Base-by-base conservation (phyloP, 2,113 vertebrate genomes). In the Atrichornis clamosus region DNA sequence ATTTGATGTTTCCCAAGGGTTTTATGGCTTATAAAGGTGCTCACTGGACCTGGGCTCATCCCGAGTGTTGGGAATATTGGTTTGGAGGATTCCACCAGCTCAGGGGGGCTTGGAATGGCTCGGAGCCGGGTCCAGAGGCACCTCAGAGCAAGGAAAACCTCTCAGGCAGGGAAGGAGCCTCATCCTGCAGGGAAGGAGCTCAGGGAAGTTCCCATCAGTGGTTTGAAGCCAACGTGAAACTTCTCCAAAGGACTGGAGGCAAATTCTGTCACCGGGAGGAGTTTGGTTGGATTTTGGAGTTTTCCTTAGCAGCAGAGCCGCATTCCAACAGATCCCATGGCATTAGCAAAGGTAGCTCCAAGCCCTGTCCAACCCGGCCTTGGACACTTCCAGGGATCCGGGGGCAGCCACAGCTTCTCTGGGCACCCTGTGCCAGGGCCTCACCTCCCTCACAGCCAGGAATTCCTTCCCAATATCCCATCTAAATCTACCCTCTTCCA, bases 1-100 rank as follows among this genome's bases (percentile, higher is more conserved):
- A 6, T 2, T 3, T 15, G 6, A 30, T 0, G 2, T 37, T 49
- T 53, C 4, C 49, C 2, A 52, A 64, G 39, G 50, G 49, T 1
- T 67, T 64, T 62, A 6, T 18, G 33, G 59, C 5, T 12, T 7
- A 17, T 32, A n/a, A 68, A 80, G 39, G 11, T 5, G 21, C 13
- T 37, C 2, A 1, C 16, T 12, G 39, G 65, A 46, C 33, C 13
- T 30, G 65, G 28, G 42, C 67, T 80, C 13, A 8, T 7, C 11
- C 41, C 37, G 7, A 11, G 35, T 4, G 1, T 26, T 46, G 69
- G 46, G 30, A 81, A 21, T 14, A 3, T 32, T 0, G 4, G 5
- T n/a, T 37, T 3, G 15, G 47, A 55, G 44, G 72, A 23, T 53
- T n/a, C 11, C 42, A 53, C 46, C 55, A 49, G 44, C 28, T 28